These are phyloP conservation scores for Pelobates fuscus DNA, from an alignment of 2,113 vertebrate species.

Conservation along the genomic window DNA sequence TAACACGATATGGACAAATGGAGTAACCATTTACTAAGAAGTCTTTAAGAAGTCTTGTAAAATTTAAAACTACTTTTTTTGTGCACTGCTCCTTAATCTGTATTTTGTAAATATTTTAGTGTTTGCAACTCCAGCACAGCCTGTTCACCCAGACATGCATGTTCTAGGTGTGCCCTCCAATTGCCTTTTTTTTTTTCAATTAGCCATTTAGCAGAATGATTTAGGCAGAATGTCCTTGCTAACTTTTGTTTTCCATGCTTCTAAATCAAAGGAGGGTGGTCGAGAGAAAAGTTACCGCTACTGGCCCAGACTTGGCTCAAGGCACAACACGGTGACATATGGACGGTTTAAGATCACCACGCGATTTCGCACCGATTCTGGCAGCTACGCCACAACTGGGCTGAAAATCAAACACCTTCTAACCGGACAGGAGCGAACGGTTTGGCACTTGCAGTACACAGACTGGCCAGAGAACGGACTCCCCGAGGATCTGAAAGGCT, in stretches of 20 bases:
- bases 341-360: conserved; percentile 97
- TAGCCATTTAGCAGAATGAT: no score
- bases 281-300: conserved; percentile 96
- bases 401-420: conserved; percentile 94
- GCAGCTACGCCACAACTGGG: conserved; percentile 96
- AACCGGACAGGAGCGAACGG: conserved; percentile 89
- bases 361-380: conserved; percentile 92
- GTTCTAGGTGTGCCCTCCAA: no score
- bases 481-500: conserved; percentile 93
- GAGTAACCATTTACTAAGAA: no score
- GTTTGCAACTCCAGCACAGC: no score
- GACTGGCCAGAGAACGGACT: conserved; percentile 97
- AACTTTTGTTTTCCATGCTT: not conserved
- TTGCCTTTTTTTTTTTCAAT: no score
- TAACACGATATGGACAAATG: no score
- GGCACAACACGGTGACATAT: conserved; percentile 92
- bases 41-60: no score
- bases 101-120: no score
- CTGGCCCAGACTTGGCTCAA: conserved; percentile 93
- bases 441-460: conserved; percentile 98
- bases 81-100: no score
- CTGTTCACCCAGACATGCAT: no score
- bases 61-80: no score
- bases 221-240: not conserved
- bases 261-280: conserved; percentile 79